Base-by-base conservation (phyloP, 1,140 invertebrate species). In the Tachypleus tridentatus region DNA sequence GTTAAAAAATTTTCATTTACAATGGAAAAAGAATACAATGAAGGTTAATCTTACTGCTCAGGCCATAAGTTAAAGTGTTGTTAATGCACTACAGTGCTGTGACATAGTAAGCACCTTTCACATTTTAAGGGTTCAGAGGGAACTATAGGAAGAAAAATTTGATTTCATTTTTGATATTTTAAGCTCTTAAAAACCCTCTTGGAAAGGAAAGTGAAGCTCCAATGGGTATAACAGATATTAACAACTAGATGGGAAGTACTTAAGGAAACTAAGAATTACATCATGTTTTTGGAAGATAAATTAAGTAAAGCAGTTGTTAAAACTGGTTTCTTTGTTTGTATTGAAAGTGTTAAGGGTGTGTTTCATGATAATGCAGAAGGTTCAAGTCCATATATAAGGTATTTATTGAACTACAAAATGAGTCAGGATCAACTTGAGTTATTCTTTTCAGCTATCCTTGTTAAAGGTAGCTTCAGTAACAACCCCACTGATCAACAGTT, bases 351-450 rank as follows among this genome's bases (percentile, higher is more conserved):
- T 4, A 1, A 51, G 10, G 29, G 58, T 49, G 49, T 70, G 9
- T 59, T 8, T 51, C n/a, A 64, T 11, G 48, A 29, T 9, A 58
- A 66, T 48, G 57, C 51, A 10, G 10, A 6, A 5, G 4, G 49
- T 11, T 67, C 9, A 56, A 51, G 60, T 49, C 11, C 54, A 50
- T 5, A 3, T 29, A 48, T 68, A 53, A 51, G 3, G 7, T 69
- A 66, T 60, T 52, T 67, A 7, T 54, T 61, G 5, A 74, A 72
- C 3, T 75, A 76, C 64, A 77, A 76, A 69, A 62, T 77, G 4
- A 73, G 70, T 11, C 75, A 77, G 68, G 74, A 78, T 66, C 75
- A 78, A 65, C 48, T 78, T 8, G 75, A 79, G 73, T 59, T 76
- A 51, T 74, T 77, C 65, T 79, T 79, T 64, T 64, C 70, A n/a